These are phyloP conservation scores for Drosophila navojoa DNA, from an alignment of 1,140 invertebrate genomes.

Conservation along the genomic window DNA sequence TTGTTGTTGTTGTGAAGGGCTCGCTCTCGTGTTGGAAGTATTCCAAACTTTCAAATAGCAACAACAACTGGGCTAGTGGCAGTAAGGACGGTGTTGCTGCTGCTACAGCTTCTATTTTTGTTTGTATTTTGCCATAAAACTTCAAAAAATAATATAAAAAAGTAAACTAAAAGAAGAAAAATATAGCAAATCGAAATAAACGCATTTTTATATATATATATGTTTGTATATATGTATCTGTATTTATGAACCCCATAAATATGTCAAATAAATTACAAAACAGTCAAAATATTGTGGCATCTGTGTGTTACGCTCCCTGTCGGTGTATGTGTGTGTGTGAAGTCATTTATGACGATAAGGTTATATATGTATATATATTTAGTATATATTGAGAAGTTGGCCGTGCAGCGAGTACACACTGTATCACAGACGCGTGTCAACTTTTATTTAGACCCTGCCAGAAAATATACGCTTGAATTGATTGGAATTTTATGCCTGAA, in stretches of 20 bases:
- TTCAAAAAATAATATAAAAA: conserved; percentile 48
- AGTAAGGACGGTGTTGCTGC: conserved; percentile 15
- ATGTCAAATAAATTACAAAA: conserved; percentile 80
- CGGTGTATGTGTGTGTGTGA: conserved; percentile 28
- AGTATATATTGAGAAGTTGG: too few relatives aligned
- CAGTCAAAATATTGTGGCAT: conserved; percentile 79
- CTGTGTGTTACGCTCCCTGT: conserved; percentile 46
- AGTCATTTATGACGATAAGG: conserved; percentile 63
- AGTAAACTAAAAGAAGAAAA: conserved; percentile 15
- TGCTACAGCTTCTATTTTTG: conserved; percentile 45
- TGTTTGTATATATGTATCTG: conserved; percentile 73
- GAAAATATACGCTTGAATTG: conserved; percentile 19
- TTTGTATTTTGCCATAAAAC: conserved; percentile 66
- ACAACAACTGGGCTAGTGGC: conserved; percentile 31
- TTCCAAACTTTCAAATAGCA: conserved; percentile 65
- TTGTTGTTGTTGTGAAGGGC: conserved; percentile 41
- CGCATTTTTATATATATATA: too few relatives aligned
- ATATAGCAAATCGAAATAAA: conserved; percentile 77
- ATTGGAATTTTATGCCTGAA: conserved; percentile 9
- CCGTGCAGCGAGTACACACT: background rate
- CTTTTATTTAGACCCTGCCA: conserved; percentile 13
- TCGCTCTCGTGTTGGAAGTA: conserved; percentile 55
- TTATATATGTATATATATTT: conserved; percentile 13
- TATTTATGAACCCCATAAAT: conserved; percentile 81
- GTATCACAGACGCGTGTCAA: background rate